These are phyloP conservation scores for Aethes cnicana DNA, from an alignment of 2,888 invertebrate species.

Conservation along the genomic window DNA sequence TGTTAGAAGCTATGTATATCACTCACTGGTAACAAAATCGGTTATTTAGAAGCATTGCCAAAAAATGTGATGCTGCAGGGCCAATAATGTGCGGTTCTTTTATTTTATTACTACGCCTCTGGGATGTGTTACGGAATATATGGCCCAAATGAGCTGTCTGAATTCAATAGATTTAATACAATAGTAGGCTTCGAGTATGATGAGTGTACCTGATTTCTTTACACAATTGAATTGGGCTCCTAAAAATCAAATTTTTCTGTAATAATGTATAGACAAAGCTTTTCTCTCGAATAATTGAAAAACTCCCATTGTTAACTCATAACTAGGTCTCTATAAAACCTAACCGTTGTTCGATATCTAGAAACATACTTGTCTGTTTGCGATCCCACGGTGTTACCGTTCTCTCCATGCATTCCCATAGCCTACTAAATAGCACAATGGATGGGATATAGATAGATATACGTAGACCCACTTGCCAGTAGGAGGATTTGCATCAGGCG, in stretches of 20 bases:
- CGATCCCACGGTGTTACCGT: slow-evolving; percentile 32
- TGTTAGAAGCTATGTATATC: background rate
- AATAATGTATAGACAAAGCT: slow-evolving; percentile 1
- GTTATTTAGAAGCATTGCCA: slow-evolving; percentile 15
- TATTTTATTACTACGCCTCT: slow-evolving; percentile 7
- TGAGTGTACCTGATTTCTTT: no score
- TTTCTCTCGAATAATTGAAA: slow-evolving; percentile 21
- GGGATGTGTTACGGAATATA: background rate
- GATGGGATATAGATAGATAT: slow-evolving; percentile 17
- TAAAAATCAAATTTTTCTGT: background rate
- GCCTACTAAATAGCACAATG: slow-evolving; percentile 32
- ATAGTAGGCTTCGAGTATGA: no score
- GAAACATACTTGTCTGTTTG: slow-evolving; percentile 20
- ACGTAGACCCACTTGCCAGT: slow-evolving; percentile 4
- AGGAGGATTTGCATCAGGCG: slow-evolving; percentile 15
- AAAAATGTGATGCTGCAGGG: slow-evolving; percentile 11
- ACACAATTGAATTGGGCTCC: background rate
- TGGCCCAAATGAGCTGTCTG: background rate
- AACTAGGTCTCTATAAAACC: slow-evolving; percentile 29
- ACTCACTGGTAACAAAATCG: no score
- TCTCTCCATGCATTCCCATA: slow-evolving; percentile 33
- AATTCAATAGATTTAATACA: no score
- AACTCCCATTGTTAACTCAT: slow-evolving; percentile 27
- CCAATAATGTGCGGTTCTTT: slow-evolving; percentile 5
- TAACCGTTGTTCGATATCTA: slow-evolving; percentile 30